These are phyloP conservation scores for Melanerpes formicivorus DNA, from an alignment of 2,113 vertebrate species.

Conservation along the genomic window DNA sequence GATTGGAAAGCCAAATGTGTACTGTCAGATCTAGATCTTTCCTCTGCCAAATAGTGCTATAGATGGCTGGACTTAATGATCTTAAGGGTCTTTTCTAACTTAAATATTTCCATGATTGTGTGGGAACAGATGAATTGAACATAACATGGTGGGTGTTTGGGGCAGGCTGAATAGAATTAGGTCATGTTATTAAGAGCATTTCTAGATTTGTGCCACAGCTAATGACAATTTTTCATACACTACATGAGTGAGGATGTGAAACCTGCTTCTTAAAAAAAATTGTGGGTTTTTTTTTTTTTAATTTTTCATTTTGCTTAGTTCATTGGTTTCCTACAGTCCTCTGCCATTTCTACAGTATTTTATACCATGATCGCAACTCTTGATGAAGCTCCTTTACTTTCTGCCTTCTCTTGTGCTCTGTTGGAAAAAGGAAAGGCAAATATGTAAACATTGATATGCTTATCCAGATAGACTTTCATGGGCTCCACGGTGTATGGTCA, in stretches of 20 bases:
- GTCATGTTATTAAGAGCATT: not conserved
- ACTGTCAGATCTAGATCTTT: not conserved
- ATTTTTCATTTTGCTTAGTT: not conserved
- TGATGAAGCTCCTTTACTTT: not conserved
- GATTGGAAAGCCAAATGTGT: not conserved
- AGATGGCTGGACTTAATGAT: not conserved
- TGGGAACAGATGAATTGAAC: not conserved
- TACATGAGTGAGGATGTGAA: not conserved
- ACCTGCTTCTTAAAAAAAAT: not conserved
- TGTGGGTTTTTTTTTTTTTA: not conserved
- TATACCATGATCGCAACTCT: not conserved
- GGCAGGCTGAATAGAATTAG: not conserved
- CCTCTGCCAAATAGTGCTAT: not conserved
- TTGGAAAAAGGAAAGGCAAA: not conserved
- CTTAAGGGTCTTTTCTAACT: not conserved
- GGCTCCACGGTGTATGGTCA: not conserved
- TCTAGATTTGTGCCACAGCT: not conserved
- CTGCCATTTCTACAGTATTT: not conserved
- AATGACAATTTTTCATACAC: not conserved
- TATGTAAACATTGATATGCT: not conserved
- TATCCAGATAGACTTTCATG: not conserved
- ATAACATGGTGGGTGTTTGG: not conserved
- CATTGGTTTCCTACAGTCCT: not conserved
- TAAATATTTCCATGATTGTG: not conserved
- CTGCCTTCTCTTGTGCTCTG: not conserved